Base-by-base conservation (phyloP, 2,888 invertebrate species). In the Nemurella pictetii region DNA sequence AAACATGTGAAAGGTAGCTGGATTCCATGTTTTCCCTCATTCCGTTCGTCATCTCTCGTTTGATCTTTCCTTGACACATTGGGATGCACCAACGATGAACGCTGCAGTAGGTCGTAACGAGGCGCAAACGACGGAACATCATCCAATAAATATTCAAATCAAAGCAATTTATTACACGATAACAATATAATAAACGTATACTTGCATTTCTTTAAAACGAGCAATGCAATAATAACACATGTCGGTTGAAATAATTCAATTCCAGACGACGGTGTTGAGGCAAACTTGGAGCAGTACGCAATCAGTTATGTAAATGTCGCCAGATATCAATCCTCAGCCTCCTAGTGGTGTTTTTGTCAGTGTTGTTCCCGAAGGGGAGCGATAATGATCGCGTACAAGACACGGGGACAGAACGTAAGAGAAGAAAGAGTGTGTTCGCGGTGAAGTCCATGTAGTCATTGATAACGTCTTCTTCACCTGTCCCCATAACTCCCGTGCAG, bases 391-490 rank as follows among this genome's bases (percentile, higher is more conserved):
- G 9, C 20, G 20, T 20, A 75, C 75, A 75, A 75, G 75, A 28
- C 75, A 75, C 20, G 55, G n/a, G 55, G 55, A 55, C 55, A 55
- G 55, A 55, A 55, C 9, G 55, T 20, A 55, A 55, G 55, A 55
- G 55, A 75, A 27, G 75, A 26, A 75, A 75, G 75, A 75, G 75
- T 75, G 75, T 28, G 75, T 9, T 28, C n/a, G 26, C 28, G 75
- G 75, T 75, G 55, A 55, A 55, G 55, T 75, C 75, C 28, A 28
- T 75, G 75, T 75, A 27, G 75, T 9, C 7, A 28, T 27, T 75
- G 75, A 75, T 75, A 75, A 75, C 75, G 75, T 75, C 75, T 20
- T 75, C 75, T 75, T 75, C 75, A 75, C 75, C 75, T 75, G 75
- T 75, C 75, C 28, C 28, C 75, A 75, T 75, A 75, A 75, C 75